Conservation (phyloP, 2,797 vertebrate genomes). For the Triplophysa bombifrons region DNA sequence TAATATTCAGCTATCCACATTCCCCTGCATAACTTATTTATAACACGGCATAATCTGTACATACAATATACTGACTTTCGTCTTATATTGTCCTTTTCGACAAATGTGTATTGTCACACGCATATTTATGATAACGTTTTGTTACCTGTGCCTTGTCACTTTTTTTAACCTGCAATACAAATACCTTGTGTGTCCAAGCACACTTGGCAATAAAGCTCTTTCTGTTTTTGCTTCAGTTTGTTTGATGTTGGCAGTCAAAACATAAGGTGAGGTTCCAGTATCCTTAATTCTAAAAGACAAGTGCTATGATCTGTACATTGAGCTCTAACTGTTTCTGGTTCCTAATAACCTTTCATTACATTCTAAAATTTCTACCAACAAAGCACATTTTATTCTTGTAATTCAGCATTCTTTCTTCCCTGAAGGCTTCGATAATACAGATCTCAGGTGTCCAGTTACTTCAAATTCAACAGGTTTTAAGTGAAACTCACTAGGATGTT, state of each 20-base stretch:
- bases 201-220: no score
- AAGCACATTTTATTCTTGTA: slow-evolving; percentile 25
- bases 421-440: not conserved
- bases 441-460: slow-evolving; percentile 27
- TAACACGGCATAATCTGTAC: no score
- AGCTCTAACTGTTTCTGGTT: not conserved
- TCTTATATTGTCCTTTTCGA: no score
- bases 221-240: not conserved
- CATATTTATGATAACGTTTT: no score
- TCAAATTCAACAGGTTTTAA: not conserved
- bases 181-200: no score
- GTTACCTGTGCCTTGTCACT: no score
- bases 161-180: no score
- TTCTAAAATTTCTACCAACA: not conserved
- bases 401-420: slow-evolving; percentile 34
- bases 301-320: not conserved
- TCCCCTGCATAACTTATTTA: no score
- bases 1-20: no score
- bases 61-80: no score
- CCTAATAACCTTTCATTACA: not conserved
- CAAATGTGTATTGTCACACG: no score
- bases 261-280: not conserved
- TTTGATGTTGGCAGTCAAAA: not conserved
- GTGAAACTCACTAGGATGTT: not conserved
- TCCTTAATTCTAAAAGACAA: not conserved